Base-by-base conservation (phyloP, 2,888 invertebrate species). In the Disparrhopalites patrizii region DNA sequence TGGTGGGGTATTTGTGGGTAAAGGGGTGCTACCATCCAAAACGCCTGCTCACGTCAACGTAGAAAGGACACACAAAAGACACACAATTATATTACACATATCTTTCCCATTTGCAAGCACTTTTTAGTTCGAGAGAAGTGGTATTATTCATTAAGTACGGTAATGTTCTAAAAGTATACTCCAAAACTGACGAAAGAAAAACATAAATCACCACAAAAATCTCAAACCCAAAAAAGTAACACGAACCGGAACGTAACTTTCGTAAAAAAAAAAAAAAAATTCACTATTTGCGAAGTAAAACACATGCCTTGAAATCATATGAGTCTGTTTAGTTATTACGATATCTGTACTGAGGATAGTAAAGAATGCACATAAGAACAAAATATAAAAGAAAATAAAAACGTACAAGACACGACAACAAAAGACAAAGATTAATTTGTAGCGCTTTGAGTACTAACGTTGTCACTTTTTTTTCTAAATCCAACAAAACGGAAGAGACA, bases 1-100 rank as follows among this genome's bases (percentile, higher is more conserved):
- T 25, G 70, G 70, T 33, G 70, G 70, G 52, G 70, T 70, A 68
- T 66, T 70, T 57, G 68, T 62, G 54, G 70, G 69, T 33, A 69
- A 57, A 51, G 70, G 66, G 23, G 62, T 67, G 33, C 52, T 67
- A 68, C 68, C 62, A 50, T 68, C 67, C 60, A 64, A 67, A 28
- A 60, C 61, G 62, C 68, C 68, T 65, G 43, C 5, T 10, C 36
- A 36, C 20, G n/a, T 47, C n/a, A 47, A 25, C 23, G 8, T n/a
- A n/a, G n/a, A n/a, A n/a, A n/a, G 23, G 47, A 47, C 13, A 47
- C 23, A 47, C 47, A 47, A 47, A 15, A 47, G 25, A 47, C 20
- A 25, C 47, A 8, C 23, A 8, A 23, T 47, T 47, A 47, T 7
- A 40, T 47, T 47, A 47, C 47, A 36, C 15, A 36, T 36, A 36